Conservation (phyloP, 2,113 vertebrate genomes). For the Pygoscelis adeliae region DNA sequence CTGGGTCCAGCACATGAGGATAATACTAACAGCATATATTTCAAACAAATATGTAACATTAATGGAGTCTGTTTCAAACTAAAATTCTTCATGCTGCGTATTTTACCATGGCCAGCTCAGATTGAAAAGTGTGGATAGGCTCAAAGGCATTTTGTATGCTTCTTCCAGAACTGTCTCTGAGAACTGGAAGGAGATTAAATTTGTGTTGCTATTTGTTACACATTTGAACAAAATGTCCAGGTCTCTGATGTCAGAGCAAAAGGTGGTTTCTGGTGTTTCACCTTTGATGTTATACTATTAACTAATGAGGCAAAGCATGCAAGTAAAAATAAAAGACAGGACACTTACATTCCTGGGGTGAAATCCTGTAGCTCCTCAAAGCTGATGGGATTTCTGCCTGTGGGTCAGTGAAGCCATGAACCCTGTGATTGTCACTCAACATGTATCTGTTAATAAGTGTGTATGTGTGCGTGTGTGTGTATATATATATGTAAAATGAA, state of each 20-base stretch:
- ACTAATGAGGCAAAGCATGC: not conserved
- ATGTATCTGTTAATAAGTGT: not conserved
- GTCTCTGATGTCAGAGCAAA: not conserved
- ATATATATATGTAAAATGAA: not conserved
- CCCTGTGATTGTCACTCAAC: not conserved
- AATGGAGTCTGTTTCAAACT: not conserved
- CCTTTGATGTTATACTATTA: not conserved
- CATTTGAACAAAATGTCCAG: not conserved
- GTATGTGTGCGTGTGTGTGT: accelerated
- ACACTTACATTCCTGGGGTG: not conserved
- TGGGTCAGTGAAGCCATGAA: not conserved
- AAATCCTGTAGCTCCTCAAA: not conserved
- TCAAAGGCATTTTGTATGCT: not conserved
- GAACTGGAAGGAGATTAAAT: not conserved
- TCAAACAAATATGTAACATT: not conserved
- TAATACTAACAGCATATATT: not conserved
- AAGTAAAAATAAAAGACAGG: not conserved
- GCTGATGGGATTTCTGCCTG: not conserved
- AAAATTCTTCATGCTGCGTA: not conserved
- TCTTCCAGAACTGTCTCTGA: not conserved
- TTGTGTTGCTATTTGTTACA: not conserved
- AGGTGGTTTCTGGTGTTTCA: not conserved
- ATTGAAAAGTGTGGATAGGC: not conserved
- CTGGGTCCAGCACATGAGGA: not conserved
- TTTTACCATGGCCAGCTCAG: not conserved